phyloP scores from a whole-genome alignment of 2,113 vertebrate genomes.

The Lonchura striata region DNA sequence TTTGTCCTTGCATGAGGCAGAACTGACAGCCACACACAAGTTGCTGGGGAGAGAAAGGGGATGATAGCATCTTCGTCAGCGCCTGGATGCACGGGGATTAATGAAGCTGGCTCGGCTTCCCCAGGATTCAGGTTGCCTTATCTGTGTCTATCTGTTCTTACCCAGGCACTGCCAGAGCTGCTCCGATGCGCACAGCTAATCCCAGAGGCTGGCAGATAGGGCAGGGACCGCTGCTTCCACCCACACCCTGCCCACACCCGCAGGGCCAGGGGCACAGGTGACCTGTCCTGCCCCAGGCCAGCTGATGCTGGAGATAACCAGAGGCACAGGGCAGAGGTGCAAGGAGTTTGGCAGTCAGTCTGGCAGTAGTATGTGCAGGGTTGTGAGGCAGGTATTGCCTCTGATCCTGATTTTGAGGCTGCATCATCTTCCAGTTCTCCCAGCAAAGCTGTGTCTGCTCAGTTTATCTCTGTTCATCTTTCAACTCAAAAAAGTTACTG shows the following conservation, averaged over 20 bases:
- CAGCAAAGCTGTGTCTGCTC: neutral
- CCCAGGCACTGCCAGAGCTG: neutral
- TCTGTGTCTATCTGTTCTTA: slow-evolving; percentile 40
- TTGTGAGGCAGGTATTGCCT: neutral
- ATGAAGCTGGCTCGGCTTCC: neutral
- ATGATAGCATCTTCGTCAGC: neutral
- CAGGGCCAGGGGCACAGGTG: neutral
- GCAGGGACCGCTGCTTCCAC: neutral
- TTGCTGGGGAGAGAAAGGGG: neutral
- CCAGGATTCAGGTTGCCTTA: slow-evolving; percentile 27
- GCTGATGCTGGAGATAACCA: neutral
- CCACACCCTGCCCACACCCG: fast-evolving
- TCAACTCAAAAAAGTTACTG: neutral
- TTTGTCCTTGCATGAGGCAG: neutral
- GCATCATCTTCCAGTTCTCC: neutral
- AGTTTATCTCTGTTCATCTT: neutral
- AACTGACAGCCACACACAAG: neutral
- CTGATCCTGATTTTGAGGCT: neutral
- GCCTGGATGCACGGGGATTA: neutral
- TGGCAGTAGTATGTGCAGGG: fast-evolving
- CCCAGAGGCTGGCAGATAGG: neutral
- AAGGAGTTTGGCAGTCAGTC: neutral
- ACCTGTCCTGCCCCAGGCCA: neutral
- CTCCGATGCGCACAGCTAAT: slow-evolving; percentile 16
- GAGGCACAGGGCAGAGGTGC: neutral